phyloP scores from a whole-genome alignment of 2,113 vertebrate species.

The Deroptyus accipitrinus region DNA sequence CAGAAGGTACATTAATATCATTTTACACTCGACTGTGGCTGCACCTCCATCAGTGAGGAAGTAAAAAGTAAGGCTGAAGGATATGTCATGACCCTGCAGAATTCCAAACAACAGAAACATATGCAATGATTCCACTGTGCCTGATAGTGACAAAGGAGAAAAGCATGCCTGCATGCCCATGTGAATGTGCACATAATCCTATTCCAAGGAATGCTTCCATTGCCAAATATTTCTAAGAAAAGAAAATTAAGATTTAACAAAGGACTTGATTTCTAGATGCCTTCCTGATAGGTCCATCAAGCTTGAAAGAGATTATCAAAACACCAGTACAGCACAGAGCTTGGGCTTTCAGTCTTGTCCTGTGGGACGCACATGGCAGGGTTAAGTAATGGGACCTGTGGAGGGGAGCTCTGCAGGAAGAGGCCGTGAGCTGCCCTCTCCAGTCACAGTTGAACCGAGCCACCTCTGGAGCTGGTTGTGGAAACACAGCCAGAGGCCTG shows the following conservation, averaged over 20 bases:
- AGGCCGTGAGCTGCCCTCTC: neutral
- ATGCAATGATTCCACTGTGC: neutral
- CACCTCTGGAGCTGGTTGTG: neutral
- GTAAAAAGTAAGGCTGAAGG: slow-evolving; percentile 56
- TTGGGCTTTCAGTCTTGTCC: neutral
- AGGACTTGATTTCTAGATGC: neutral
- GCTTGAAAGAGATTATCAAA: neutral
- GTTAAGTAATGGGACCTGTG: rapidly evolving
- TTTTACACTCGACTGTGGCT: slow-evolving; percentile 63
- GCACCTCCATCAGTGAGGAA: slow-evolving; percentile 58
- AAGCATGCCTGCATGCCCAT: neutral
- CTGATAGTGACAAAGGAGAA: neutral
- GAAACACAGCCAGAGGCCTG: neutral
- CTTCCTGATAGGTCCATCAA: neutral
- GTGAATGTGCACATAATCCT: neutral
- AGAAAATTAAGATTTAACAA: neutral
- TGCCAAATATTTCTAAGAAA: neutral
- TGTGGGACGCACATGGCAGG: rapidly evolving
- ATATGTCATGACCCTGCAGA: slow-evolving; percentile 19
- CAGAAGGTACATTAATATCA: slow-evolving; percentile 60
- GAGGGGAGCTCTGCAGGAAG: neutral
- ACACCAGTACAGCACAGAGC: neutral
- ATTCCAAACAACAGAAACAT: slow-evolving; percentile 12
- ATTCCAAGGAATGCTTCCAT: neutral
- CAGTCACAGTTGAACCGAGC: neutral